Percentiles rank a stretch among this genome's conserved stretches.
Evolutionary conservation across 2,113 vertebrate species (phyloP).

Genomic region (Crocuta crocuta): DNA sequence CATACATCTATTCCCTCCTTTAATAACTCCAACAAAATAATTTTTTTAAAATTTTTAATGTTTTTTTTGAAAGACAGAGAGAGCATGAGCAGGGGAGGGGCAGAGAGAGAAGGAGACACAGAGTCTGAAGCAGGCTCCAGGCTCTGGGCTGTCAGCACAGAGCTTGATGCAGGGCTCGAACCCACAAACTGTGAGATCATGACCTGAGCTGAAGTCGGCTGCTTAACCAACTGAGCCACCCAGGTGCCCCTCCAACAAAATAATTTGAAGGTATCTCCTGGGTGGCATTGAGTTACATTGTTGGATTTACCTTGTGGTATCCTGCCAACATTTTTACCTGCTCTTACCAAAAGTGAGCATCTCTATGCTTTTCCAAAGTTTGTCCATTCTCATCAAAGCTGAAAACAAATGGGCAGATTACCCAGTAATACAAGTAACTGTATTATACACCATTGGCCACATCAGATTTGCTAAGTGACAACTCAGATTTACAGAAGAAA

Average conservation of each 20-base stretch:
- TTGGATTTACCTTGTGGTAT: too few relatives aligned
- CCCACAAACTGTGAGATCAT: too few relatives aligned
- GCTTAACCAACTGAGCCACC: too few relatives aligned
- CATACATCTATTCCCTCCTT: background rate
- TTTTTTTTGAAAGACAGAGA: too few relatives aligned
- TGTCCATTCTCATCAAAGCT: background rate
- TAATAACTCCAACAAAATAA: background rate
- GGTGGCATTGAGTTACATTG: too few relatives aligned
- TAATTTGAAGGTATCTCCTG: background rate
- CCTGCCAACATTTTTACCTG: background rate
- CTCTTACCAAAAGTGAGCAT: background rate
- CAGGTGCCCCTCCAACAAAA: background rate
- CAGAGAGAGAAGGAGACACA: too few relatives aligned
- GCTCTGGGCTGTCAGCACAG: too few relatives aligned
- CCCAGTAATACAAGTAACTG: background rate
- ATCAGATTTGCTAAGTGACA: background rate
- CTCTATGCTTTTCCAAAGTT: background rate
- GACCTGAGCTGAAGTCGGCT: too few relatives aligned
- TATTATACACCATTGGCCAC: background rate
- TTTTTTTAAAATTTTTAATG: too few relatives aligned
- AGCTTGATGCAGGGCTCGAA: too few relatives aligned
- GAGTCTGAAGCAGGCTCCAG: too few relatives aligned
- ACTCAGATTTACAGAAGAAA: background rate
- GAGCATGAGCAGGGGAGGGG: too few relatives aligned
- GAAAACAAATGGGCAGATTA: background rate